These are phyloP conservation scores for Panzeria rudis DNA, from an alignment of 2,888 invertebrate genomes.

Conservation along the genomic window DNA sequence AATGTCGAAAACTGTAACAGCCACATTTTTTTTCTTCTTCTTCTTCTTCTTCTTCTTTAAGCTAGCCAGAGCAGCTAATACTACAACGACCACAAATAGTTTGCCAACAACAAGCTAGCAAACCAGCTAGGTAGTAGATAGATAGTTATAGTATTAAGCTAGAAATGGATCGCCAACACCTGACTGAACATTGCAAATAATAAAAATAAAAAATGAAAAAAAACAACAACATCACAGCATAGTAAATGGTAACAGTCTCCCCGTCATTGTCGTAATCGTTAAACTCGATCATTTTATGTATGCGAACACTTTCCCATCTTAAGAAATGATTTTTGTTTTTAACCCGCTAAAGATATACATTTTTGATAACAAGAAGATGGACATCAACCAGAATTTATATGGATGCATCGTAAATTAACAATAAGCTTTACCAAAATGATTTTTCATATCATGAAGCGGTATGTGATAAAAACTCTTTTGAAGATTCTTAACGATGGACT, in stretches of 20 bases:
- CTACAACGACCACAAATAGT: slow-evolving; percentile 58
- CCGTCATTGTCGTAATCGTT: slow-evolving; percentile 71
- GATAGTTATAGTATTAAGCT: slow-evolving; percentile 64
- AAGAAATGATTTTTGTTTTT: slow-evolving; percentile 45
- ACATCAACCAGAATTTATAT: not conserved
- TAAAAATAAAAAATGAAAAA: not conserved
- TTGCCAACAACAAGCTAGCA: slow-evolving; percentile 52
- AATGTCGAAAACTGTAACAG: slow-evolving; percentile 82
- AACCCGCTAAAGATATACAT: slow-evolving; percentile 25
- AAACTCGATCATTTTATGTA: slow-evolving; percentile 72
- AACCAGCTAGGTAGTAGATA: slow-evolving; percentile 69
- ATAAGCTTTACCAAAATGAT: not conserved
- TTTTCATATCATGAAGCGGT: no score
- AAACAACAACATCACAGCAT: slow-evolving; percentile 49
- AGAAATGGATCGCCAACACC: slow-evolving; percentile 73
- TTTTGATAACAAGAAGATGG: not conserved
- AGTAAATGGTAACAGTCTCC: slow-evolving; percentile 66
- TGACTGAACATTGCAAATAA: slow-evolving; percentile 60
- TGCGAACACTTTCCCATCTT: slow-evolving; percentile 72
- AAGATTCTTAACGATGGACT: no score
- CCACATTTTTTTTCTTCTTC: slow-evolving; percentile 78
- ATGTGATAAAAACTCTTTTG: no score
- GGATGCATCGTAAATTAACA: not conserved
- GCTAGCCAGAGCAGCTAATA: slow-evolving; percentile 62
- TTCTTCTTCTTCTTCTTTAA: slow-evolving; percentile 63